Base-by-base conservation (phyloP, 2,888 invertebrate genomes). In the Didymodactylos carnosus region DNA sequence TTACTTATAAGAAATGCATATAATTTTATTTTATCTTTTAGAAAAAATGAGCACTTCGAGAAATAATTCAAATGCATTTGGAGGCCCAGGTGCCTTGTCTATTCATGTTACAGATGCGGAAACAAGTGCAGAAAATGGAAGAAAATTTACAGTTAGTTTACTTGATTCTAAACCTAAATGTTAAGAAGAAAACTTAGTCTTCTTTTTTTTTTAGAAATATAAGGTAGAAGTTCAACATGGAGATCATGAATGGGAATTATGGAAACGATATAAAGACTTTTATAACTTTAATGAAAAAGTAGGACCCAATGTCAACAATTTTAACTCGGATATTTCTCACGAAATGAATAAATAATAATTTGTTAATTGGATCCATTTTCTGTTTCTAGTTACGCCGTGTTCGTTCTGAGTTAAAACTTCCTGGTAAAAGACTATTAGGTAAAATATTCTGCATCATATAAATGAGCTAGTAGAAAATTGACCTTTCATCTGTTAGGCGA, bases 191-290 rank as follows among this genome's bases (percentile, higher is more conserved):
- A n/a, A n/a, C n/a, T n/a, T n/a, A n/a, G n/a, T n/a, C n/a, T n/a
- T n/a, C n/a, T n/a, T n/a, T n/a, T n/a, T n/a, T n/a, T n/a, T n/a
- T n/a, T n/a, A 73, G 73, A 72, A 29, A 29, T 75, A 69, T 19
- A 43, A 49, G 23, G 27, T 71, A 3, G 35, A 19, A 23, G 70
- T 51, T 16, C 51, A 35, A 27, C 16, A 40, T n/a, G 40, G 27
- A n/a, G 39, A n/a, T 51, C 19, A 23, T 39, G 27, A 27, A 40
- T 43, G 70, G 41, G 49, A 71, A 46, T 35, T 70, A 0, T 27
- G 71, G 39, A 43, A 72, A 49, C 69, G 75, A 5, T 76, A 73
- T 53, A 75, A 75, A 40, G 75, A 76, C 53, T 76, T 75, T n/a
- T 43, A 62, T 39, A 29, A 39, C 29, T 41, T 75, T 25, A 49